Evolutionary conservation across 1,140 invertebrate species (phyloP).

Genomic region (Zophobas morio): DNA sequence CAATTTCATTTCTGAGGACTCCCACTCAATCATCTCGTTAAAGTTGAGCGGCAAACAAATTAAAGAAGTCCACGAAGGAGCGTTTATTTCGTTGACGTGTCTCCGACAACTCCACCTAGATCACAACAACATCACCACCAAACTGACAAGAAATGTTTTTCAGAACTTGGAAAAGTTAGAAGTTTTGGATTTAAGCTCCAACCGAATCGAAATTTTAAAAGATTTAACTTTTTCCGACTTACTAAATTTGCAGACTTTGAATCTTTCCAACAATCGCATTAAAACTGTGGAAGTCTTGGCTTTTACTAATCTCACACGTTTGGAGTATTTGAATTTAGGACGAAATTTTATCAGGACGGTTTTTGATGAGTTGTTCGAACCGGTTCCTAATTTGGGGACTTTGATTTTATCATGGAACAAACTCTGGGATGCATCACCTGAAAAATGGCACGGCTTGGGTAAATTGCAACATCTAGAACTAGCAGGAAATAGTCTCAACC

Average conservation of each 20-base stretch:
- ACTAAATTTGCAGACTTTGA: slow-evolving; percentile 21
- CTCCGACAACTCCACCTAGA: slow-evolving; percentile 44
- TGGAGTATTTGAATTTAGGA: slow-evolving; percentile 22
- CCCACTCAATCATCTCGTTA: slow-evolving; percentile 42
- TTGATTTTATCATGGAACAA: slow-evolving; percentile 27
- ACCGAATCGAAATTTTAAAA: slow-evolving; percentile 9
- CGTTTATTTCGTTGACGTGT: slow-evolving; percentile 46
- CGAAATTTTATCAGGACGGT: slow-evolving; percentile 4
- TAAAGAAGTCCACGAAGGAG: slow-evolving; percentile 39
- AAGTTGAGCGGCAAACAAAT: slow-evolving; percentile 48
- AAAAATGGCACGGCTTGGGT: slow-evolving; percentile 12
- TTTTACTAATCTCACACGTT: slow-evolving; percentile 15
- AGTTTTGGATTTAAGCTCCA: slow-evolving; percentile 42
- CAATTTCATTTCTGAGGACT: slow-evolving; percentile 47
- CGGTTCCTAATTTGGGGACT: background rate
- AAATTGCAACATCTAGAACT: slow-evolving; percentile 2
- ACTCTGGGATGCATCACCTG: background rate
- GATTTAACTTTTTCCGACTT: slow-evolving; percentile 14
- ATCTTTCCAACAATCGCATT: slow-evolving; percentile 34
- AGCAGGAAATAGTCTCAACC: slow-evolving; percentile 11
- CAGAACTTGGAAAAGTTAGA: slow-evolving; percentile 16
- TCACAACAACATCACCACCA: slow-evolving; percentile 46
- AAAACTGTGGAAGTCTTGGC: slow-evolving; percentile 1
- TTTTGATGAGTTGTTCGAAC: background rate
- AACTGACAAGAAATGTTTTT: slow-evolving; percentile 42